phyloP scores from a whole-genome alignment of 1,140 invertebrate genomes.

The Kradibia gibbosae region DNA sequence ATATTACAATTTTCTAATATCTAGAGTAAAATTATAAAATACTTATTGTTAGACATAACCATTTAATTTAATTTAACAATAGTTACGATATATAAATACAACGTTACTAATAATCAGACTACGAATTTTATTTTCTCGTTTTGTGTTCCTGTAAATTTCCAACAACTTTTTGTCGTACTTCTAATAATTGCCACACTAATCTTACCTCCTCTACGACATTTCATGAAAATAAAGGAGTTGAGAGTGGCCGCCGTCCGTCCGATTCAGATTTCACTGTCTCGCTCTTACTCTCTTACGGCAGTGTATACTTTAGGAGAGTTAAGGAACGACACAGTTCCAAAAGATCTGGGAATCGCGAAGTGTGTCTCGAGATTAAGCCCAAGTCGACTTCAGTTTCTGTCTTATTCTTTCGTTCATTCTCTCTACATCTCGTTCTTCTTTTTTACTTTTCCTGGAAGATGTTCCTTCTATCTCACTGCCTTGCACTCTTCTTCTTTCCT shows the following conservation, averaged over 20 bases:
- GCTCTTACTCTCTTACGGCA: not conserved
- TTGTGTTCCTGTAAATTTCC: conserved; percentile 7
- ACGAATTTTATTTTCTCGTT: no score
- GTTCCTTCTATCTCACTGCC: conserved; percentile 9
- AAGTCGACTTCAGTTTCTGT: not conserved
- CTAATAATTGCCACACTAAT: conserved; percentile 39
- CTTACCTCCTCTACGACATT: conserved; percentile 23
- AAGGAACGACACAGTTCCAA: conserved; percentile 42
- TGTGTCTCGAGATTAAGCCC: conserved; percentile 48
- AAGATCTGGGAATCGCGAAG: conserved; percentile 47
- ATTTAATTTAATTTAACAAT: no score
- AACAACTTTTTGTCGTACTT: not conserved
- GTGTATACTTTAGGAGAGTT: conserved; percentile 43
- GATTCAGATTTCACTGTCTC: conserved; percentile 27
- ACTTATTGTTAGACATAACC: no score
- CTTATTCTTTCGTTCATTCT: not conserved
- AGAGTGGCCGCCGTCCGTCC: conserved; percentile 32
- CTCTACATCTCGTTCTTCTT: not conserved
- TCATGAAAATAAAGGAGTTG: conserved; percentile 41
- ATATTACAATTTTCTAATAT: no score
- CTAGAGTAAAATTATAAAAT: no score
- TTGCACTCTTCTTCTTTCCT: conserved; percentile 7
- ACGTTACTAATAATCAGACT: not conserved
- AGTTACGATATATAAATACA: not conserved
- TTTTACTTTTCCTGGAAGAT: conserved; percentile 8